Base-by-base conservation (phyloP, 2,888 invertebrate genomes). In the Sinhomidia bicolor region DNA sequence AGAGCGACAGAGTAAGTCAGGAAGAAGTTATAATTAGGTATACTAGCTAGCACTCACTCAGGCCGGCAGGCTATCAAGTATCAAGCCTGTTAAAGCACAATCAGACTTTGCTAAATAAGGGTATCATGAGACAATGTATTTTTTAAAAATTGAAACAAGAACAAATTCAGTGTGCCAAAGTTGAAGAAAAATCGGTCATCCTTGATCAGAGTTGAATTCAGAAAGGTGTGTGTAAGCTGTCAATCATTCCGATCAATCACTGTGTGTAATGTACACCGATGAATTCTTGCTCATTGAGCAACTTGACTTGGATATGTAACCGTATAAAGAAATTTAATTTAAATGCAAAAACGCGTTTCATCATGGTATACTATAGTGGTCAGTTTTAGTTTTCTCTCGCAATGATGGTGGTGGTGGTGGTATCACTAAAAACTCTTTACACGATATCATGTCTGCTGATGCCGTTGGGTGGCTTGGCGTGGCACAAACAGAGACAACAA, bases 241-340 rank as follows among this genome's bases (percentile, higher is more conserved):
- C 71, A 44, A 71, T 71, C 71, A 41, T 41, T 41, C 36, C 5
- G 2, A 65, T 71, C 71, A 44, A 20, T 36, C 71, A 71, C 17
- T 71, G 29, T 10, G n/a, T 14, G 12, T 20, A 29, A 23, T n/a
- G n/a, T n/a, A n/a, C n/a, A n/a, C n/a, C n/a, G 12, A 62, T 62
- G 12, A 26, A 29, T 62, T 62, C 1, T 62, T 62, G 29, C 29
- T 62, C 57, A 57, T 20, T 57, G 57, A 57, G 10, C 23, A 57
- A 51, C 51, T 51, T 51, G 12, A 51, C 51, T n/a, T 51, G 5
- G 51, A 51, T 3, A 9, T n/a, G n/a, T n/a, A 51, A 51, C n/a
- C n/a, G n/a, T 26, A 60, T 17, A 62, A 65, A 36, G 65, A 29
- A 65, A 65, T 65, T 65, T n/a, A 65, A 65, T 65, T 65, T 29